These are phyloP conservation scores for Smittia aterrima DNA, from an alignment of 2,888 invertebrate species.

Conservation along the genomic window DNA sequence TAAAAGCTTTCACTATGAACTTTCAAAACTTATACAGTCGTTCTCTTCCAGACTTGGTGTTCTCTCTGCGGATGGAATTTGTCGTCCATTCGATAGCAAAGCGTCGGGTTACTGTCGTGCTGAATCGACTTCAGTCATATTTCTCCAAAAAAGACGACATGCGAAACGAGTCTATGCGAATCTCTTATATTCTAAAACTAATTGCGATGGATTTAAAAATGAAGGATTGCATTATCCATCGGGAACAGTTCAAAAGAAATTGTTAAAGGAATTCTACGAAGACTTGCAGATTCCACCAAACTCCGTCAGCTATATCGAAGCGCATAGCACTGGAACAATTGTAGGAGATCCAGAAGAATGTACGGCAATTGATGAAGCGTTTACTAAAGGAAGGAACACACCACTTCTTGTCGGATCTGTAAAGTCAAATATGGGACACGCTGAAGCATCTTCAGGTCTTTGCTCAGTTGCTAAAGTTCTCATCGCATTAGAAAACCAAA, in stretches of 20 bases:
- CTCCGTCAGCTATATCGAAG: constrained; percentile 59
- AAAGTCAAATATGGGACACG: constrained; percentile 56
- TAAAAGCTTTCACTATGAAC: constrained; percentile 66
- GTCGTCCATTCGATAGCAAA: constrained; percentile 42
- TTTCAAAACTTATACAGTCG: constrained; percentile 59
- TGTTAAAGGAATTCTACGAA: constrained; percentile 56
- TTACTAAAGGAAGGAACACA: constrained; percentile 57
- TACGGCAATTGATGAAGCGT: constrained; percentile 61
- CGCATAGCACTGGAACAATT: constrained; percentile 62
- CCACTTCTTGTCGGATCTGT: constrained; percentile 61
- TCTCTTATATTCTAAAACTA: constrained; percentile 57
- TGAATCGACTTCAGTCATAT: constrained; percentile 54
- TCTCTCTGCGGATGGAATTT: constrained; percentile 22
- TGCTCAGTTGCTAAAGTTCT: constrained; percentile 60
- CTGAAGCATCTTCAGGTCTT: constrained; percentile 56
- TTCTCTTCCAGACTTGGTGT: constrained; percentile 49
- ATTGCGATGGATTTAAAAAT: constrained; percentile 57
- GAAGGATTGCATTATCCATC: constrained; percentile 48
- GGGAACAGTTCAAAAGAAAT: constrained; percentile 46
- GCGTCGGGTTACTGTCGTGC: constrained; percentile 55
- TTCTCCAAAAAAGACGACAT: constrained; percentile 53
- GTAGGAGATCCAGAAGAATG: constrained; percentile 64
- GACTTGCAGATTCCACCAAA: constrained; percentile 57
- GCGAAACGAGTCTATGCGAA: constrained; percentile 58
- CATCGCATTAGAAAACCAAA: constrained; percentile 65